These are phyloP conservation scores for Dendronephthya gigantea DNA, from an alignment of 64 coral and sea anemone species.

Conservation along the genomic window DNA sequence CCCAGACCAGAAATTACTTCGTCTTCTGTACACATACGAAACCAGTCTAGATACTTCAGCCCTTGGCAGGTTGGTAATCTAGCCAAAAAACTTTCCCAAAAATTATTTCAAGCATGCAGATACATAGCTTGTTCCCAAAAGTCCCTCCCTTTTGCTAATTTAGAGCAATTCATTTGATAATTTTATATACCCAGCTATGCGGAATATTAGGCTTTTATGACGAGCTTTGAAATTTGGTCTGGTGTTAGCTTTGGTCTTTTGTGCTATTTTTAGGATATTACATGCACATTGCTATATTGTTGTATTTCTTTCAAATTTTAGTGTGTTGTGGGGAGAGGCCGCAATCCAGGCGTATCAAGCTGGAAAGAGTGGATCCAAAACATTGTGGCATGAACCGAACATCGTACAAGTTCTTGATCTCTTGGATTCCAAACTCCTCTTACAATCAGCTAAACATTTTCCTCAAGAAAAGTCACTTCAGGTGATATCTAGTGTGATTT, in stretches of 20 bases:
- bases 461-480: neutral
- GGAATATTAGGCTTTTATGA: no score
- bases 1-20: neutral
- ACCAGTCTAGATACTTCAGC: neutral
- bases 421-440: neutral
- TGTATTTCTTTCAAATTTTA: no score
- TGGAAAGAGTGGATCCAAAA: neutral
- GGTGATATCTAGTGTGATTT: neutral
- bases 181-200: no score
- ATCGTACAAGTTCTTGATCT: neutral
- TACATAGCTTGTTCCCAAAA: no score
- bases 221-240: no score
- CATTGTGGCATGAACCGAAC: neutral
- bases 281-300: no score
- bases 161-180: no score
- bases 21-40: neutral
- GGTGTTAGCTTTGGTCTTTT: no score
- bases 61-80: neutral
- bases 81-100: no score
- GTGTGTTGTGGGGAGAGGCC: constrained; percentile 2
- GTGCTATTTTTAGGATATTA: no score
- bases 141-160: no score
- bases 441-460: constrained; percentile 14
- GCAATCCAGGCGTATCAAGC: neutral
- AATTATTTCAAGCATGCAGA: no score